phyloP scores from a whole-genome alignment of 2,113 vertebrate species.

The Aegithalos caudatus region DNA sequence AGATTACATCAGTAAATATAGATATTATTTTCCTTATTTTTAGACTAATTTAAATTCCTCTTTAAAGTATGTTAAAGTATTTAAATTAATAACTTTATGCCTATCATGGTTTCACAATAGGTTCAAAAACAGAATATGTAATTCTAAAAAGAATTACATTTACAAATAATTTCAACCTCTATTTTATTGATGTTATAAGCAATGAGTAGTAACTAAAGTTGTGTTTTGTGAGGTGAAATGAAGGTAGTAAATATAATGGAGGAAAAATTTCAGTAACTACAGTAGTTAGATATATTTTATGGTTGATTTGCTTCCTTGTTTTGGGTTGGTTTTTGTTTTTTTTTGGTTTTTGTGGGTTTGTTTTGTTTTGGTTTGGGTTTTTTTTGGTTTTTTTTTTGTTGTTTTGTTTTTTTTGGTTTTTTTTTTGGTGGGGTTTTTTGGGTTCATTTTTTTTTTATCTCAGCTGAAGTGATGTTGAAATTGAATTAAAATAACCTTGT shows the following conservation, averaged over 20 bases:
- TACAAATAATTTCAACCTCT: not conserved
- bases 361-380: not conserved
- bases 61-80: not conserved
- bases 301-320: not conserved
- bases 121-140: not conserved
- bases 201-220: not conserved
- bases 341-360: not conserved
- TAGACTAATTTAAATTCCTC: not conserved
- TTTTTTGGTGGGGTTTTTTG: no score
- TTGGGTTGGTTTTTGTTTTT: not conserved
- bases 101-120: not conserved
- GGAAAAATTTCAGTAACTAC: not conserved
- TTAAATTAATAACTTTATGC: not conserved
- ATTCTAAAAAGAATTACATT: not conserved
- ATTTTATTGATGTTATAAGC: not conserved
- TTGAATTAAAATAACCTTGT: not conserved
- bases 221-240: not conserved
- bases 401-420: not conserved
- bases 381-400: not conserved
- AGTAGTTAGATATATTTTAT: not conserved
- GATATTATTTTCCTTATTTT: not conserved
- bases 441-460: no score
- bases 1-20: not conserved
- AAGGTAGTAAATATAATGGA: not conserved
- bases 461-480: not conserved